Conservation (phyloP, 2,888 invertebrate genomes). For the Andrena marginata region DNA sequence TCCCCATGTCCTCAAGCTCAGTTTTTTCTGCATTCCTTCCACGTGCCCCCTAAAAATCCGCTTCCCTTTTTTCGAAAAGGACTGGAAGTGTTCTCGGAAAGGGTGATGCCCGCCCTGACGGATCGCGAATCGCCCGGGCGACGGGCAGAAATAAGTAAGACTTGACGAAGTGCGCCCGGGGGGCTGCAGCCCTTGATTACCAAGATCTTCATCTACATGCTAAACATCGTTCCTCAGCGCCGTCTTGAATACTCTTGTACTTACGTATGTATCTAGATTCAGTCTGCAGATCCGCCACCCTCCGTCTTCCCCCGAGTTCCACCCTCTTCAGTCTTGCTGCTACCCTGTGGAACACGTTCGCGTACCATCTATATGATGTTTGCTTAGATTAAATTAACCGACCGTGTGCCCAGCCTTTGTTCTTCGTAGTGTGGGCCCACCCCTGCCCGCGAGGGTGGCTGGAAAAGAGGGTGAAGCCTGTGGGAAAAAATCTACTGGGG, state of each 20-base stretch:
- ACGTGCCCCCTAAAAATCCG: not conserved
- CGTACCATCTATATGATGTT: conserved; percentile 82
- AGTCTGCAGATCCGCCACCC: conserved; percentile 64
- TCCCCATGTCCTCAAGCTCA: not conserved
- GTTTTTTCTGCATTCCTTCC: not conserved
- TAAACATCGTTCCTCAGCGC: conserved; percentile 81
- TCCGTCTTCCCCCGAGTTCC: conserved; percentile 56
- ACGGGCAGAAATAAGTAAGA: conserved; percentile 81
- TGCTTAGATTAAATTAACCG: conserved; percentile 85
- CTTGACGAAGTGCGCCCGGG: conserved; percentile 84
- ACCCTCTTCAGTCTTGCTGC: conserved; percentile 57
- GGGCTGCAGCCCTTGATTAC: conserved; percentile 84
- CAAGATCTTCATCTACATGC: conserved; percentile 85
- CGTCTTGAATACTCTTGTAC: conserved; percentile 83
- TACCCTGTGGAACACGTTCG: conserved; percentile 77
- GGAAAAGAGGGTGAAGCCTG: conserved; percentile 43
- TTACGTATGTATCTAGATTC: conserved; percentile 84
- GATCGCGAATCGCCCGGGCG: conserved; percentile 66
- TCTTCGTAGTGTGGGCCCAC: conserved; percentile 67
- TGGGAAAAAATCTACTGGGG: conserved; percentile 37
- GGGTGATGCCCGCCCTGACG: conserved; percentile 26
- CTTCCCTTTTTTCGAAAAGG: not conserved
- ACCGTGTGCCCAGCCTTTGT: conserved; percentile 79
- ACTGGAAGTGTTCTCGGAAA: not conserved
- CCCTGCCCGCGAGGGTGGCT: conserved; percentile 41